Evolutionary conservation across 2,113 vertebrate genomes (phyloP), one percentile per base, ranked within the genome.

Genomic region (Heptranchias perlo): DNA sequence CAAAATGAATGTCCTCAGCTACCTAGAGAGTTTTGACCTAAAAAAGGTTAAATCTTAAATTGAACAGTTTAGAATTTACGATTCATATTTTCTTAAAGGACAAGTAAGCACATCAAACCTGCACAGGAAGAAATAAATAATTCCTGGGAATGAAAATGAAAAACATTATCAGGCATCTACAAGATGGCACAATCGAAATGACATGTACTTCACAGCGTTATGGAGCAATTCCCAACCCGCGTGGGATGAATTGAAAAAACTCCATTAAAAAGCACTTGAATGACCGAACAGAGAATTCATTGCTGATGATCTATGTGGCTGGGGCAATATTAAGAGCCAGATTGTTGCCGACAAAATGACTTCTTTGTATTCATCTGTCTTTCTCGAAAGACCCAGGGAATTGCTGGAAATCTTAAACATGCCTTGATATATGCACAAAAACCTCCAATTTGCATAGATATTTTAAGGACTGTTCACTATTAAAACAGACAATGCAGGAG

Each of bases 241-340:
- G 96, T 98, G 98, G 98, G 98, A 98, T 97, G 98, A 98, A 98
- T 99, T 98, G 98, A 98, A 98, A 98, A 98, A 98, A 99, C 99
- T 99, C 98, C 98, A 99, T 99, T 99, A 99, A 98, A 98, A 98
- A 98, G 97, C 98, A 98, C 98, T 98, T 98, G 98, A 98, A 98
- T 97, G 97, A 98, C 98, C 98, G 98, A 98, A 98, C 98, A 98
- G 97, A 97, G 98, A 98, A 98, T 98, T 99, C 98, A 98, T 99
- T 99, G 98, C 97, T 97, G 97, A 98, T 99, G 98, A 99, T 99
- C 98, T 98, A 99, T 99, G 99, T 98, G 98, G 98, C 98, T 98
- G 97, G 97, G 98, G 98, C 98, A 98, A 98, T 99, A 98, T 98
- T 98, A 99, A 98, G 98, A 98, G 98, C 98, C 97, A 97, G 97